phyloP scores from a whole-genome alignment of 2,113 vertebrate genomes.

The Campylomormyrus tamandua region DNA sequence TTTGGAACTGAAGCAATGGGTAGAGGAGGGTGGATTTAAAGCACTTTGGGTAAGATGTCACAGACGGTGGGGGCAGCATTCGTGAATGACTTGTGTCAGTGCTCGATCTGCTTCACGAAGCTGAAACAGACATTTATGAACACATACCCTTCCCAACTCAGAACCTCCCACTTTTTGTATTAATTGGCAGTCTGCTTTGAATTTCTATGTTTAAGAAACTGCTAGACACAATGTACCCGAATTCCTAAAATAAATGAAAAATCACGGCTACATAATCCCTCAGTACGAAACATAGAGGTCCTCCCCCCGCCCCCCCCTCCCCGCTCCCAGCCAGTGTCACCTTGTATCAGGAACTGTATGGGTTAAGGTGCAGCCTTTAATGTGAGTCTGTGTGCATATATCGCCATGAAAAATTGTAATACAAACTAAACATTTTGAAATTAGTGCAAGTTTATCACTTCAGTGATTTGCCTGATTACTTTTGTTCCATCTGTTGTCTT shows the following conservation, averaged over 20 bases:
- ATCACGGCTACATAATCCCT: background rate
- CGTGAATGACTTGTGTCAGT: constrained; percentile 33
- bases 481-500: background rate
- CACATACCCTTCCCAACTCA: background rate
- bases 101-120: constrained; percentile 1
- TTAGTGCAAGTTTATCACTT: background rate
- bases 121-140: background rate
- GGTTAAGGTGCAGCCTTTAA: background rate
- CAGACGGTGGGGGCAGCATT: constrained; percentile 30
- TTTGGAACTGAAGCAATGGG: background rate
- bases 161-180: background rate
- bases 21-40: constrained; percentile 11
- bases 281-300: background rate
- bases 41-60: constrained; percentile 16
- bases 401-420: background rate
- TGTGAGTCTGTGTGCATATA: background rate
- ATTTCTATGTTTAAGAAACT: background rate
- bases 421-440: constrained; percentile 4
- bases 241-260: background rate
- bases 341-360: background rate
- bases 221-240: background rate
- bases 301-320: background rate
- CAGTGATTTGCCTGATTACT: constrained; percentile 8
- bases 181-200: background rate
- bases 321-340: background rate